phyloP scores from a whole-genome alignment of 2,888 invertebrate genomes.

The Hyposoter dolosus region DNA sequence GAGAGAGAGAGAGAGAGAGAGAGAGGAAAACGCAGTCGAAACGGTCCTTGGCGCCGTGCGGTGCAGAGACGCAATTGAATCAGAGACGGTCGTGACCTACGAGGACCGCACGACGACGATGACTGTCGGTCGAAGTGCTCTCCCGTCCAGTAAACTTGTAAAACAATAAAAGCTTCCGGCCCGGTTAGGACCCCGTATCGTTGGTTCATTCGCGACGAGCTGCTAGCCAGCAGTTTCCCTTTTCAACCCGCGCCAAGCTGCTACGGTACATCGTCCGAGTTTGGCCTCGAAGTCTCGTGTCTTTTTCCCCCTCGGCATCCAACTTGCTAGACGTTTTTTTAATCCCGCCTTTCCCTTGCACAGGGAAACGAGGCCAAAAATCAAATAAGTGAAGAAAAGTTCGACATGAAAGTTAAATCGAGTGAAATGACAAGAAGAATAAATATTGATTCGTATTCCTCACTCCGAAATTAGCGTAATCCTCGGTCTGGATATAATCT shows the following conservation, averaged over 20 bases:
- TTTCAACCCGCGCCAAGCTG: slow-evolving; percentile 70
- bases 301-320: slow-evolving; percentile 26
- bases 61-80: slow-evolving; percentile 77
- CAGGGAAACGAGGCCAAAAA: not conserved
- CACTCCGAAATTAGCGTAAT: not conserved
- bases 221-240: slow-evolving; percentile 68
- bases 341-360: not conserved
- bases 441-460: slow-evolving; percentile 2
- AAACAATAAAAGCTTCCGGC: slow-evolving; percentile 85
- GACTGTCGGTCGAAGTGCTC: slow-evolving; percentile 62
- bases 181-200: slow-evolving; percentile 65
- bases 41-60: slow-evolving; percentile 64
- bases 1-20: not conserved
- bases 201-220: slow-evolving; percentile 57
- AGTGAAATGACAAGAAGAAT: not conserved
- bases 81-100: slow-evolving; percentile 67
- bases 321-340: slow-evolving; percentile 14
- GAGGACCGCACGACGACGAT: slow-evolving; percentile 51
- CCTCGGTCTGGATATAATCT: not conserved
- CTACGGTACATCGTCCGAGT: slow-evolving; percentile 72
- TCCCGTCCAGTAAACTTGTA: slow-evolving; percentile 80
- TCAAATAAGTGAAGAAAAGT: not conserved
- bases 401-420: not conserved
- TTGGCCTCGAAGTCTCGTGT: slow-evolving; percentile 67
- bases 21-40: slow-evolving; percentile 44